phyloP scores from a whole-genome alignment of 2,113 vertebrate genomes.

The Ginglymostoma cirratum region DNA sequence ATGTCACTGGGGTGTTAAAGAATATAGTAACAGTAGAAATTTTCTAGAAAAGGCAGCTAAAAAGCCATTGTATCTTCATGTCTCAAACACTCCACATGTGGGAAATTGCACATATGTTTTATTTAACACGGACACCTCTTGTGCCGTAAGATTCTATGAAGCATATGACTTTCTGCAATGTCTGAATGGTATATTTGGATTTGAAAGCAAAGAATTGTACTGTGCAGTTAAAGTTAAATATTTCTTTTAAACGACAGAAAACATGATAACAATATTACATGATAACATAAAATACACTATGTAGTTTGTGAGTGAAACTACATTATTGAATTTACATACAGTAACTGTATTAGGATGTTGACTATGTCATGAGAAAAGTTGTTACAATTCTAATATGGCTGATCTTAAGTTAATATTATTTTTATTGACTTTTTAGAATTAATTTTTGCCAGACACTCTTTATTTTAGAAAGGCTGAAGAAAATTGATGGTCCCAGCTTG shows the following conservation, averaged over 20 bases:
- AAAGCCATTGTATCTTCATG: background rate
- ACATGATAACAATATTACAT: background rate
- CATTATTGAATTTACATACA: background rate
- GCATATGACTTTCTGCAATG: background rate
- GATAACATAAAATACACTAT: background rate
- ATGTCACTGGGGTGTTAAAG: background rate
- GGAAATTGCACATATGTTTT: background rate
- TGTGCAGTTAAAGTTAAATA: background rate
- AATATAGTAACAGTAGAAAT: background rate
- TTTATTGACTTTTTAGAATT: background rate
- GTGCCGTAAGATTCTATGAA: background rate
- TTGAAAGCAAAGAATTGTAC: background rate
- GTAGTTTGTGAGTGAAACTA: background rate
- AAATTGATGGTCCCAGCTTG: slow-evolving; percentile 30
- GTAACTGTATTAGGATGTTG: background rate
- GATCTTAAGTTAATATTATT: background rate
- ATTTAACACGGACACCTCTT: background rate
- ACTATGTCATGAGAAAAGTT: background rate
- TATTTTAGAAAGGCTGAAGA: background rate
- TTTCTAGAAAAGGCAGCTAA: background rate
- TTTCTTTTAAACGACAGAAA: background rate
- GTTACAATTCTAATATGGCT: background rate
- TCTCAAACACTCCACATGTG: background rate
- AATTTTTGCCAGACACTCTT: background rate
- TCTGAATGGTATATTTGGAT: background rate